Evolutionary conservation across 1,140 invertebrate genomes (phyloP).

Genomic region (Lethrus apterus): DNA sequence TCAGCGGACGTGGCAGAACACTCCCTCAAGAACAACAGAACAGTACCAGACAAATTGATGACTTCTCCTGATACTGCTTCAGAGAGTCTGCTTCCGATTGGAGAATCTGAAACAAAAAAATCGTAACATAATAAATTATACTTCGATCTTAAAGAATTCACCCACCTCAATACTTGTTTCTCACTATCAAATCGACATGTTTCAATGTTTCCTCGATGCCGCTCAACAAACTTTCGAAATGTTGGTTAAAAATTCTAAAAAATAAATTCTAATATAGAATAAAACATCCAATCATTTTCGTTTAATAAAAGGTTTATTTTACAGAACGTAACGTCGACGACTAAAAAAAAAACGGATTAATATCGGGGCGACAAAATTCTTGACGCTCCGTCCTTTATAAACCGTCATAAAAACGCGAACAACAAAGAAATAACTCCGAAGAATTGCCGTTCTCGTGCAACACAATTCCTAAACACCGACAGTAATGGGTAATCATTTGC

Average conservation of each 20-base stretch:
- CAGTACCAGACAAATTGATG: slow-evolving; percentile 45
- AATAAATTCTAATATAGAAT: too few species aligned
- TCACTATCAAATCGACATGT: slow-evolving; percentile 64
- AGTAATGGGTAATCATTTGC: slow-evolving; percentile 25
- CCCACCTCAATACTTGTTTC: slow-evolving; percentile 62
- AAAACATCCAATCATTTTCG: too few species aligned
- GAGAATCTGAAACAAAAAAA: slow-evolving; percentile 46
- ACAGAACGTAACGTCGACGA: too few species aligned
- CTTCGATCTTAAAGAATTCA: too few species aligned
- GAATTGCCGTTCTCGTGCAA: too few species aligned
- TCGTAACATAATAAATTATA: background rate
- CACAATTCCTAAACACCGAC: slow-evolving; percentile 12
- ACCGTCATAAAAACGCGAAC: too few species aligned
- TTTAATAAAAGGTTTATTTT: too few species aligned
- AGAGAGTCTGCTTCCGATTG: slow-evolving; percentile 52
- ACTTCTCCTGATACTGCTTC: slow-evolving; percentile 49
- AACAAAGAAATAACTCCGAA: slow-evolving; percentile 4
- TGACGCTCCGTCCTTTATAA: too few species aligned
- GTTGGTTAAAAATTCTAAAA: too few species aligned
- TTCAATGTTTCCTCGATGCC: slow-evolving; percentile 62
- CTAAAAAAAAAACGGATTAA: too few species aligned
- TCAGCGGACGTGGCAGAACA: slow-evolving; percentile 48
- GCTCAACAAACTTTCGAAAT: slow-evolving; percentile 53
- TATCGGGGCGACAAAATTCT: too few species aligned
- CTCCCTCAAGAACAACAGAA: slow-evolving; percentile 50